Conservation (phyloP, 1,140 invertebrate genomes). For the Eufriesea mexicana region DNA sequence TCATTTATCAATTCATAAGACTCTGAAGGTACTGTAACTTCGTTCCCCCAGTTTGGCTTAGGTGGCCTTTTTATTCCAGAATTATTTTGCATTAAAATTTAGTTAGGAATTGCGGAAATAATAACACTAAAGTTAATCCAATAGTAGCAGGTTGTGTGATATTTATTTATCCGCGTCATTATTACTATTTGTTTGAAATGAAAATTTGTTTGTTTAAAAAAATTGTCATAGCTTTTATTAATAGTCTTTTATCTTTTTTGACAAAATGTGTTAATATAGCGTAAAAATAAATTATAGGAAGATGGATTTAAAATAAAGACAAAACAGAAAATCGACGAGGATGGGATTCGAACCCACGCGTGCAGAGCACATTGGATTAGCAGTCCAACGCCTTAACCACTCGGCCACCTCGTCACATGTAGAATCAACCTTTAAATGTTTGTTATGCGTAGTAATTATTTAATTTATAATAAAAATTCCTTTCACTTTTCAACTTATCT, state of each 20-base stretch:
- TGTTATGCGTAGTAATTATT: neutral
- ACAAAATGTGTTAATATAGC: neutral
- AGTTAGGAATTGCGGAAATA: neutral
- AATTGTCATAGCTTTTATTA: neutral
- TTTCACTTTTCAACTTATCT: neutral
- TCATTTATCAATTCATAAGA: neutral
- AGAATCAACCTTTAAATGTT: slow-evolving; percentile 24
- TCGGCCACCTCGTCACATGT: slow-evolving; percentile 90
- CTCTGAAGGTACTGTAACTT: neutral
- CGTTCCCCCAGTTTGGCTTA: neutral
- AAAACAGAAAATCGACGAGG: slow-evolving; percentile 85
- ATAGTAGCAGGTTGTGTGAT: neutral
- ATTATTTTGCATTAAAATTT: neutral
- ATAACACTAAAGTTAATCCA: neutral
- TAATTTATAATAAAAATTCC: neutral
- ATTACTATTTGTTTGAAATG: neutral
- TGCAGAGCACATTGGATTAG: slow-evolving; percentile 90
- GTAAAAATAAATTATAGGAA: neutral
- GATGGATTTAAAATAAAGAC: neutral
- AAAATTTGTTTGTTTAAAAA: neutral
- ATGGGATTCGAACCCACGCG: slow-evolving; percentile 95
- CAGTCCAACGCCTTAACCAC: slow-evolving; percentile 95
- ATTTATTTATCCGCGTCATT: neutral
- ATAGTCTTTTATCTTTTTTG: no score
- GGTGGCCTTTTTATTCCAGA: neutral